phyloP scores from a whole-genome alignment of 2,797 vertebrate genomes.

The Poecile montanus region DNA sequence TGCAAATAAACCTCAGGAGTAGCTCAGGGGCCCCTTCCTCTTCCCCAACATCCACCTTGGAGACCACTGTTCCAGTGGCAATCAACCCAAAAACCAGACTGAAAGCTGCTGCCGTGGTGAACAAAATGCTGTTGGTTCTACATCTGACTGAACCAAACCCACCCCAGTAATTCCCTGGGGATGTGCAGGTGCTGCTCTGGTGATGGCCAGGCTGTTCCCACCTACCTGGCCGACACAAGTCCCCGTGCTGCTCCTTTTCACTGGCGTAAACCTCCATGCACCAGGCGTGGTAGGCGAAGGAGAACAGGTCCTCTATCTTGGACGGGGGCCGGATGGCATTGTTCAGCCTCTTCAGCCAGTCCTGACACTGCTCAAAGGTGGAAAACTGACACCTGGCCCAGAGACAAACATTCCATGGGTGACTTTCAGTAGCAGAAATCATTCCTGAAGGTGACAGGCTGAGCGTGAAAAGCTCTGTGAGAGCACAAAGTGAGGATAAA shows the following conservation, averaged over 20 bases:
- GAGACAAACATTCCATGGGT: not conserved
- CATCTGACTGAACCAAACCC: not conserved
- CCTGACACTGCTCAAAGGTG: slow-evolving; percentile 96
- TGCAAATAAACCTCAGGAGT: not conserved
- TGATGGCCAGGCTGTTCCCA: not conserved
- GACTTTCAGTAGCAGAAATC: not conserved
- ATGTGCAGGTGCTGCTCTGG: not conserved
- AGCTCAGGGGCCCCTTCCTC: not conserved
- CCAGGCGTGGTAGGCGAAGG: slow-evolving; percentile 96
- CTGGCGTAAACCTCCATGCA: slow-evolving; percentile 93
- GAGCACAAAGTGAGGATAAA: not conserved
- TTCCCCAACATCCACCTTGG: not conserved
- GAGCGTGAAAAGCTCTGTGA: not conserved
- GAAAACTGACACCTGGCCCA: slow-evolving; percentile 92
- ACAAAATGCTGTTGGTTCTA: fast-evolving
- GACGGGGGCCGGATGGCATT: slow-evolving; percentile 85
- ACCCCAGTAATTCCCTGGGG: not conserved
- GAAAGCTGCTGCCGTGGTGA: not conserved
- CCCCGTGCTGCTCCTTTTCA: slow-evolving; percentile 94
- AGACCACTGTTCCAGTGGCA: not conserved
- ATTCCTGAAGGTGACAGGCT: not conserved
- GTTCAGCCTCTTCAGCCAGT: slow-evolving; percentile 92
- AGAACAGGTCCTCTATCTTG: slow-evolving; percentile 94
- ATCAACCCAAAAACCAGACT: not conserved
- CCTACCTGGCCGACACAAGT: slow-evolving; percentile 92